Conservation (phyloP, 2,797 vertebrate genomes). For the Phoeniculus purpureus region DNA sequence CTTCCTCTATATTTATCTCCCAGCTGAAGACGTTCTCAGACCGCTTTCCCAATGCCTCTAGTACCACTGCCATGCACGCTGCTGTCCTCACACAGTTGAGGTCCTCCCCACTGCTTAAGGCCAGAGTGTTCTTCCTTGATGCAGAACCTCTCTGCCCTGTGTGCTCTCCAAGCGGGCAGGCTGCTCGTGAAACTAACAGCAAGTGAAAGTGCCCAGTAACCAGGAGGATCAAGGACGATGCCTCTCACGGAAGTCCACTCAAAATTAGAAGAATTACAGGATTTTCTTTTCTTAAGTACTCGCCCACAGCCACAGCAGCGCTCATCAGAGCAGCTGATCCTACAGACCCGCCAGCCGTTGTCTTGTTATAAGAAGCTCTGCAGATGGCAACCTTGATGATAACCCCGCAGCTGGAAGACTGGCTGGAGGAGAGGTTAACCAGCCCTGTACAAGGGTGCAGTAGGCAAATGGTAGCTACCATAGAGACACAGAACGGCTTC, state of each 20-base stretch:
- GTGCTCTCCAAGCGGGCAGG: not conserved
- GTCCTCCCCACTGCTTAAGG: not conserved
- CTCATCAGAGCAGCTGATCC: not conserved
- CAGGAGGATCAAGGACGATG: not conserved
- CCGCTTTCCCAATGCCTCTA: constrained; percentile 3
- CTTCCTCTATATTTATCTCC: constrained; percentile 28
- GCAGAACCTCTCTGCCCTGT: not conserved
- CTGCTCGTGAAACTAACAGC: not conserved
- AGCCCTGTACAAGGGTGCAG: accelerated
- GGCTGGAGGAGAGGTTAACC: not conserved
- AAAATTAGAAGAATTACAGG: not conserved
- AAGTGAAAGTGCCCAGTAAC: not conserved
- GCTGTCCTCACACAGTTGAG: not conserved
- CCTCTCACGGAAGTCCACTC: not conserved
- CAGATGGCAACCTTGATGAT: not conserved
- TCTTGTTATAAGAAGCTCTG: not conserved
- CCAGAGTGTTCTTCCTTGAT: not conserved
- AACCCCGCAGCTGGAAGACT: not conserved
- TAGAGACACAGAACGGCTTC: too few relatives aligned
- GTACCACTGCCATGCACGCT: not conserved
- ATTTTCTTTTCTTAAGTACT: not conserved
- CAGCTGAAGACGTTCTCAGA: constrained; percentile 40
- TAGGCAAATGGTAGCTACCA: not conserved
- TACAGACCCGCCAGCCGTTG: not conserved
- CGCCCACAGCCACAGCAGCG: not conserved